These are phyloP conservation scores for Acipenser transmontanus DNA, from an alignment of 2,797 vertebrate species.

Conservation along the genomic window DNA sequence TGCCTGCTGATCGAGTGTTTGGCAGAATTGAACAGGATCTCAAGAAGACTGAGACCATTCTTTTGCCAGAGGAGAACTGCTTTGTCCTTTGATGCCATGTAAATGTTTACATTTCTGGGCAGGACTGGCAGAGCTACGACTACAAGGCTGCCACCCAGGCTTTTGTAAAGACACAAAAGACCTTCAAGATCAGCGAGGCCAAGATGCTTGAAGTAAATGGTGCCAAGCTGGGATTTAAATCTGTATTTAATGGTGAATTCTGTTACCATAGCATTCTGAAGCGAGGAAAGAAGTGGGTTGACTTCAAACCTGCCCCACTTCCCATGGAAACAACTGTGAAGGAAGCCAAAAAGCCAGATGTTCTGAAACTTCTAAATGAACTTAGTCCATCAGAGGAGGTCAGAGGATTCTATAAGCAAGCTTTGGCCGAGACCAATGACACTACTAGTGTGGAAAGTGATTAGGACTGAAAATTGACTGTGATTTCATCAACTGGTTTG, in stretches of 20 bases:
- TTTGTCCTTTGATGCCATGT: too few species aligned
- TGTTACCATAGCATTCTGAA: constrained; percentile 20
- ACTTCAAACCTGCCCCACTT: constrained; percentile 10
- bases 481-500: too few species aligned
- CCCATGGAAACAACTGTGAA: constrained; percentile 14
- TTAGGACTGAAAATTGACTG: too few species aligned
- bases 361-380: constrained; percentile 12
- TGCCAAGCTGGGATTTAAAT: constrained; percentile 13
- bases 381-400: not conserved
- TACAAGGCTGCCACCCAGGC: too few species aligned
- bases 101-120: too few species aligned
- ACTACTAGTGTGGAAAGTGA: too few species aligned
- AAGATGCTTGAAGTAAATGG: not conserved
- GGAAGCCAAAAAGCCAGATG: constrained; percentile 16
- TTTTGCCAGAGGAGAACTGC: not conserved
- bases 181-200: constrained; percentile 13
- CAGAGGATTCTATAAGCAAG: too few species aligned
- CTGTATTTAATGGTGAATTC: constrained; percentile 10
- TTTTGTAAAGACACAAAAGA: too few species aligned
- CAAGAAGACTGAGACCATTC: constrained; percentile 10
- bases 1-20: constrained; percentile 14
- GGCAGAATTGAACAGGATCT: constrained; percentile 14
- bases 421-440: too few species aligned
- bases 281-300: constrained; percentile 11
- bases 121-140: too few species aligned